Percentiles rank a stretch among this genome's conserved stretches.
phyloP scores from a whole-genome alignment of 2,113 vertebrate genomes.

The Gopherus evgoodei region DNA sequence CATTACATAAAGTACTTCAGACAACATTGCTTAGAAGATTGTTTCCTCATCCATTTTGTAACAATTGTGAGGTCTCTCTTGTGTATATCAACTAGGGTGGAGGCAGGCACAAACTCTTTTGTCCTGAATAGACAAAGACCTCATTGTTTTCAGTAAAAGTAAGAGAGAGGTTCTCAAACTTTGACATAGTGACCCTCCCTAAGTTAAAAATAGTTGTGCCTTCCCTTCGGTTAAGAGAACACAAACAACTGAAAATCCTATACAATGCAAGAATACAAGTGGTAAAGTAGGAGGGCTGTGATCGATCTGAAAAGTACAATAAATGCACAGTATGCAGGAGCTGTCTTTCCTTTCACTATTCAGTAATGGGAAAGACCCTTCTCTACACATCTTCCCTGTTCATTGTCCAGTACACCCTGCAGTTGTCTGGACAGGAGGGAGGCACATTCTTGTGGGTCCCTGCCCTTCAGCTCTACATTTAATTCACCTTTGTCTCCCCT shows the following conservation, averaged over 20 bases:
- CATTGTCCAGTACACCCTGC: neutral
- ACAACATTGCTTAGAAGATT: neutral
- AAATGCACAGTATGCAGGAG: neutral
- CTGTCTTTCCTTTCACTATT: neutral
- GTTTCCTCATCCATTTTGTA: neutral
- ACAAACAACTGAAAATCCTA: neutral
- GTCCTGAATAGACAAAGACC: neutral
- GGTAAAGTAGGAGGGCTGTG: neutral
- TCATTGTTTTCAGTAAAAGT: neutral
- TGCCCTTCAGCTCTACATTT: neutral
- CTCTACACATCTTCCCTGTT: neutral
- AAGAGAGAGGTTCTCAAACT: neutral
- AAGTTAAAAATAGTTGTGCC: neutral
- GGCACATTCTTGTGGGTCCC: neutral
- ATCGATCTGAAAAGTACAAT: neutral
- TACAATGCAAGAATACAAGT: neutral
- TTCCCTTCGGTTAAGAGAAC: neutral
- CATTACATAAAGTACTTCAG: neutral
- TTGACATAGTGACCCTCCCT: neutral
- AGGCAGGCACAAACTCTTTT: neutral
- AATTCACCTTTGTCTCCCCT: neutral
- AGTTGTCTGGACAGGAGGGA: neutral
- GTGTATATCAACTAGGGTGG: neutral
- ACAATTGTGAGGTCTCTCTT: neutral
- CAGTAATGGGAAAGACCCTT: neutral